Base-by-base conservation (phyloP, 2,113 vertebrate species). In the Lepus americanus region DNA sequence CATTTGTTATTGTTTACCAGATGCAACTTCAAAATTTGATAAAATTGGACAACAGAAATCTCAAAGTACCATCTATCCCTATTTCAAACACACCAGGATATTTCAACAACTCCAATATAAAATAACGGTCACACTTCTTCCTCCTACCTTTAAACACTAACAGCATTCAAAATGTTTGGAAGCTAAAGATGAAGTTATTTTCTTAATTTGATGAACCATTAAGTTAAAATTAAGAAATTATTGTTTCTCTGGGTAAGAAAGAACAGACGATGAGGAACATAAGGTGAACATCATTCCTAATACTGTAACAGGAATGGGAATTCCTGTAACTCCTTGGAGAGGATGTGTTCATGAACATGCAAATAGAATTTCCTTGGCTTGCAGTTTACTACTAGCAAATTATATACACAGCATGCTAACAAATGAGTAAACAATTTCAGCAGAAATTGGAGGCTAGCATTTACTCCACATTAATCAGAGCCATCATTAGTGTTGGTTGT, bases 381-480 rank as follows among this genome's bases (percentile, higher is more conserved):
- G 12, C 59, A 92, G 22, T 53, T 86, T 69, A 86, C 29, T 93
- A 85, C 44, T 89, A 87, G 39, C 12, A 96, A 82, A 74, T 9
- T 31, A 82, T 29, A 5, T 16, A 11, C 6, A 63, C 44, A 90
- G 13, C 14, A 73, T 70, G 23, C 31, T 39, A 92, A 84, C 81
- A 80, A 95, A 59, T 91, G 33, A 76, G 51, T 55, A 39, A 73
- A 72, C 23, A 80, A 83, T 83, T 36, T 80, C 12, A 80, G n/a
- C 27, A 39, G 31, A 76, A 90, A 76, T 44, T 6, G 4, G 36
- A 79, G 5, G n/a, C 6, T 91, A 10, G 2, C 76, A 63, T 83
- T 89, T 96, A 89, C 78, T 94, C 76, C 5, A 59, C 61, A 83
- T 25, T 92, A 87, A 92, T 67, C 72, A 93, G 70, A 92, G 2